Conservation (phyloP, 1,140 invertebrate genomes). For the Nylanderia fulva region DNA sequence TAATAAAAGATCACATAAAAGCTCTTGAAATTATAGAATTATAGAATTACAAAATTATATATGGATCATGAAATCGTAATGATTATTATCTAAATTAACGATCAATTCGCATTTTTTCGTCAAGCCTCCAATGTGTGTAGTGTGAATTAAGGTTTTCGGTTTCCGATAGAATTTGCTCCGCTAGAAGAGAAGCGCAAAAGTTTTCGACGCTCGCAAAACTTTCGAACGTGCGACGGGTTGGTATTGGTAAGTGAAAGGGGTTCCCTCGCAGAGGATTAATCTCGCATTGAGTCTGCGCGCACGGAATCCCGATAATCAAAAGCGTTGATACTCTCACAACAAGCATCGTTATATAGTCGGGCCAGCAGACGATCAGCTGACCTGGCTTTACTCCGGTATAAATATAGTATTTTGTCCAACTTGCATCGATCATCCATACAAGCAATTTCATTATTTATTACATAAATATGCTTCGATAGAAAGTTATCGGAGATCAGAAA, state of each 20-base stretch:
- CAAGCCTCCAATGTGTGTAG: background rate
- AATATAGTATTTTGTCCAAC: background rate
- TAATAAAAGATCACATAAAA: background rate
- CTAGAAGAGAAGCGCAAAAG: slow-evolving; percentile 67
- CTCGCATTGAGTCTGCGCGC: slow-evolving; percentile 75
- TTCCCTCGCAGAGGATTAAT: slow-evolving; percentile 73
- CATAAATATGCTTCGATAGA: background rate
- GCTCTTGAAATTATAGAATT: background rate
- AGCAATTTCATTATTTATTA: background rate
- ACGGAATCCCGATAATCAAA: slow-evolving; percentile 77
- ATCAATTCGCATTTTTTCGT: background rate
- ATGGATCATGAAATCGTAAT: background rate
- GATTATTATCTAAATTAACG: background rate
- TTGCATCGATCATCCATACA: background rate
- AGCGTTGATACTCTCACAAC: slow-evolving; percentile 76
- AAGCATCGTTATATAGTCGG: slow-evolving; percentile 70
- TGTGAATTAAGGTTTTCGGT: slow-evolving; percentile 55
- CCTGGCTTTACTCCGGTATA: slow-evolving; percentile 51
- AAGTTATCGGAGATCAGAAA: background rate
- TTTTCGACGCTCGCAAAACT: slow-evolving; percentile 71
- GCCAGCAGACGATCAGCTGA: slow-evolving; percentile 71
- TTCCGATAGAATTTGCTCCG: slow-evolving; percentile 66
- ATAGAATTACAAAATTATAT: background rate
- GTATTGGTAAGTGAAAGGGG: slow-evolving; percentile 75
- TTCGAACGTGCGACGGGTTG: slow-evolving; percentile 65